phyloP scores from a whole-genome alignment of 2,888 invertebrate genomes.

The Eurois occulta region DNA sequence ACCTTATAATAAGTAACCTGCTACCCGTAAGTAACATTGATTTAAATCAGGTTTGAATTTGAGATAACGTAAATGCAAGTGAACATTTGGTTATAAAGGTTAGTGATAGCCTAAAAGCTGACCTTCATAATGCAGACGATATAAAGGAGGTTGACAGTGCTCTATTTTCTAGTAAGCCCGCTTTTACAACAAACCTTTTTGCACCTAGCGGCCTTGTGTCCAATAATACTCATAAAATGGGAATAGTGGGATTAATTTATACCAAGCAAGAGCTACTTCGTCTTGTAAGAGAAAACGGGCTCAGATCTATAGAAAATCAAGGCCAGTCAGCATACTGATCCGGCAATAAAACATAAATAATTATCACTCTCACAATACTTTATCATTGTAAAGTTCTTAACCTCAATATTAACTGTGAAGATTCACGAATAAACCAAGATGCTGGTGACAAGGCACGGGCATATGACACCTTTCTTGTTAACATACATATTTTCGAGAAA shows the following conservation, averaged over 20 bases:
- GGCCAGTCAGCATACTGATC: conserved; percentile 51
- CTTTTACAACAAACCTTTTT: conserved; percentile 29
- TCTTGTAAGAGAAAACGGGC: conserved; percentile 55
- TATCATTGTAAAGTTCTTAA: conserved; percentile 44
- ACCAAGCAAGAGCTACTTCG: conserved; percentile 25
- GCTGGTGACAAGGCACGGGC: conserved; percentile 42
- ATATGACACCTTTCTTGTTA: conserved; percentile 49
- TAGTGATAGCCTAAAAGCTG: not conserved
- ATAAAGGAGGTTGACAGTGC: not conserved
- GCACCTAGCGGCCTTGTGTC: conserved; percentile 14
- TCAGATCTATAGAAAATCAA: conserved; percentile 51
- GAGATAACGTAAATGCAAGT: not conserved
- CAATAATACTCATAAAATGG: conserved; percentile 52
- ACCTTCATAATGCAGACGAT: not conserved
- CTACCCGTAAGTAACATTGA: not conserved
- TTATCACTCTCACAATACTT: conserved; percentile 52
- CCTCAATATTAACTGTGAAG: conserved; percentile 37
- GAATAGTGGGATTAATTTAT: conserved; percentile 52
- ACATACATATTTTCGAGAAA: conserved; percentile 59
- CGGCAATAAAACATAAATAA: conserved; percentile 59
- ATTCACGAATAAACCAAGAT: conserved; percentile 35
- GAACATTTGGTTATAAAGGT: not conserved
- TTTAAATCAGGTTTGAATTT: not conserved
- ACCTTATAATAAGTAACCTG: not conserved
- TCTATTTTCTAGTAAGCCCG: conserved; percentile 14